Evolutionary conservation across 2,888 invertebrate species (phyloP).

Genomic region (Heliconius aoede): DNA sequence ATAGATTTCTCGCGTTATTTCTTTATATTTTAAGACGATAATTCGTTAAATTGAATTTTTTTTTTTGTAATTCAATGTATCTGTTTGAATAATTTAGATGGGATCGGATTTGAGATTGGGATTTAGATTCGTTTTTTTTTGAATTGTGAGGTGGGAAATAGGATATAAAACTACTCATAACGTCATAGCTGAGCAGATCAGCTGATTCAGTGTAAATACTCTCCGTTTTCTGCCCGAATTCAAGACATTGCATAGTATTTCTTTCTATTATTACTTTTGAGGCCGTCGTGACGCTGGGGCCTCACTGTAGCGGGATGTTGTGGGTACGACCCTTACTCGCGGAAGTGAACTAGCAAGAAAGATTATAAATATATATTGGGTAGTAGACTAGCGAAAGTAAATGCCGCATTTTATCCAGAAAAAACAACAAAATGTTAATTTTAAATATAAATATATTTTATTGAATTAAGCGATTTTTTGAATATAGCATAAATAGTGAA

Average conservation of each 20-base stretch:
- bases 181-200: neutral
- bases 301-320: too few relatives aligned
- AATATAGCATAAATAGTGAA: neutral
- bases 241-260: too few relatives aligned
- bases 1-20: conserved; percentile 24
- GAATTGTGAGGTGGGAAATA: neutral
- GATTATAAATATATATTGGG: neutral
- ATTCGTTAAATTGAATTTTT: conserved; percentile 1
- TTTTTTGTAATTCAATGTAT: neutral
- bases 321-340: too few relatives aligned
- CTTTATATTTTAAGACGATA: conserved; percentile 4
- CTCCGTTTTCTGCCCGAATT: neutral
- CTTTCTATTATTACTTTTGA: too few relatives aligned
- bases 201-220: neutral
- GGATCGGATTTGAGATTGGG: neutral
- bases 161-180: too few relatives aligned
- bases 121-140: neutral
- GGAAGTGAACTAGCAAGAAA: too few relatives aligned
- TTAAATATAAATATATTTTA: too few relatives aligned
- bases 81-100: neutral
- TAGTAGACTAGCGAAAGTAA: neutral
- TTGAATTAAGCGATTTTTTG: neutral
- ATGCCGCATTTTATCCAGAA: neutral
- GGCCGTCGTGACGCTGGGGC: too few relatives aligned
- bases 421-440: neutral